Evolutionary conservation across 2,797 vertebrate genomes (phyloP).

Genomic region (Tangara arthus): DNA sequence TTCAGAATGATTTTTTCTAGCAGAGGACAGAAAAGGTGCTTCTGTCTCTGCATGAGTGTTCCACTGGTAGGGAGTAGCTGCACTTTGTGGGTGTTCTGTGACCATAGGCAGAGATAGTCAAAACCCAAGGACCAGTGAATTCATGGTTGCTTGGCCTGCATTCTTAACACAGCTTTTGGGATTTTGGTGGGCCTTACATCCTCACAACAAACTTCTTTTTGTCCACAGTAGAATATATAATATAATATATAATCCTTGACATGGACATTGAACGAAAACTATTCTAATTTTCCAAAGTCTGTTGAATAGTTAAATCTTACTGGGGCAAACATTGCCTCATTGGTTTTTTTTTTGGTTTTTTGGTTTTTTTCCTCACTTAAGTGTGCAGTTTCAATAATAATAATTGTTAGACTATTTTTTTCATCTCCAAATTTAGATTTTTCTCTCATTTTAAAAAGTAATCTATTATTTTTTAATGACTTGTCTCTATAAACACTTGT

Average conservation of each 20-base stretch:
- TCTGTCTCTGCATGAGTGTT: background rate
- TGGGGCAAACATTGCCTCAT: background rate
- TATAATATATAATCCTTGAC: background rate
- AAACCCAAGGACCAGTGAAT: background rate
- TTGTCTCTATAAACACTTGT: background rate
- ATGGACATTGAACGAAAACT: background rate
- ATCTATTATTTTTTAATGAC: background rate
- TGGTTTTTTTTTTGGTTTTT: background rate
- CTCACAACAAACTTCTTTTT: background rate
- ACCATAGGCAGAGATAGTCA: background rate
- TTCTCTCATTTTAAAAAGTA: background rate
- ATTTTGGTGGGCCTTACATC: background rate
- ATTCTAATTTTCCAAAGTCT: background rate
- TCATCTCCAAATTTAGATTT: background rate
- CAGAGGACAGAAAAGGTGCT: rapidly evolving
- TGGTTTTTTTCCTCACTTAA: background rate
- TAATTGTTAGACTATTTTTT: background rate
- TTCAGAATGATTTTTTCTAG: background rate
- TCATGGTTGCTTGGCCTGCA: background rate
- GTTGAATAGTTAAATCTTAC: background rate
- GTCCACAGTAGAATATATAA: background rate
- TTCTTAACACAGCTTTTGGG: background rate
- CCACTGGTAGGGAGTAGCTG: background rate
- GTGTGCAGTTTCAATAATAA: background rate
- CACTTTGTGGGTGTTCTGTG: background rate